Evolutionary conservation across 2,888 invertebrate genomes (phyloP), one percentile per base, ranked within the genome.

Genomic region (Orthosia cruda): DNA sequence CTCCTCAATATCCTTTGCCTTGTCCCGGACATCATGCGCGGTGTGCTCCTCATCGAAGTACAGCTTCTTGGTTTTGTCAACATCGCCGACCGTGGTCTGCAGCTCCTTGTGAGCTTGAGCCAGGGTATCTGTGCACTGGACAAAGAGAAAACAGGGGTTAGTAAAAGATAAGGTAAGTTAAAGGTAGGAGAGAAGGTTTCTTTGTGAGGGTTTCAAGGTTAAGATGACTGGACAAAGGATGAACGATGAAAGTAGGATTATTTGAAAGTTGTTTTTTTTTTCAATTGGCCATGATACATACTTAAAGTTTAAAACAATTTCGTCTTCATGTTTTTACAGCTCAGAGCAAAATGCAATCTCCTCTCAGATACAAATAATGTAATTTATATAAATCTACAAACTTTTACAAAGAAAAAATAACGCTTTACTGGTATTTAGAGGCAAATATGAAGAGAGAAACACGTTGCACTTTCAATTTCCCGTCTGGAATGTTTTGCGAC

Each of bases 1-100:
- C 95, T 99, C 99, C 93, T 99, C 99, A 79, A 99, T 99, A 88
- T 99, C 99, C 89, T 98, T 98, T 77, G 99, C 99, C 92, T 99
- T 99, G 93, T 99, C 99, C 54, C 99, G 97, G 3, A 99, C 99
- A 91, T 99, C 99, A 91, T 99, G 99, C 3, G 99, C 99, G 75
- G 99, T 98, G 90, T 99, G 99, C 92, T 99, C 99, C 91, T 99
- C 99, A 87, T 99, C 99, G 89, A 98, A 99, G 95, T 99, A 99
- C 20, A 98, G 96, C 93, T 99, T 99, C 96, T 99, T 99, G 64
- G 98, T 98, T 95, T 99, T 99, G 93, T 99, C 99, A 87, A 99
- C 98, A 90, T 99, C 99, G 88, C 98, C 97, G 7, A 99, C 99
- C 69, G 98, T 98, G 78, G 97, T 94, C 93, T 99, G 99, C 72